Percentiles rank a stretch among this genome's conserved stretches.
phyloP scores from a whole-genome alignment of 2,888 invertebrate genomes.

The Flexamia atlantica region DNA sequence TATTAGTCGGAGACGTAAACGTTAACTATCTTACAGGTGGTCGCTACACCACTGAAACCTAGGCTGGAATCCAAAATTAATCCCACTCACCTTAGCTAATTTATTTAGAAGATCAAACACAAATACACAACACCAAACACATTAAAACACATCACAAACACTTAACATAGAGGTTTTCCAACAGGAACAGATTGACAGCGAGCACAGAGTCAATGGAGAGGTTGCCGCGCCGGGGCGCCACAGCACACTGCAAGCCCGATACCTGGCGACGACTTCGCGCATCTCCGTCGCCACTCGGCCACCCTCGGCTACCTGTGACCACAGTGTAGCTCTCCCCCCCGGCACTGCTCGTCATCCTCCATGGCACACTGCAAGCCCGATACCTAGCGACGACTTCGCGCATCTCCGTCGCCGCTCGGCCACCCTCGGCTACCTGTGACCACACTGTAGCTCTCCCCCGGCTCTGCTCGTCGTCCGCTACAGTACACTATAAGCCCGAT shows the following conservation, averaged over 20 bases:
- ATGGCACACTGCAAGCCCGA: neutral
- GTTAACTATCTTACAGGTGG: conserved; percentile 4
- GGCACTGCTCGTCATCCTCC: neutral
- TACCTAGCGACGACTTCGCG: neutral
- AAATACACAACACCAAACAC: conserved; percentile 20
- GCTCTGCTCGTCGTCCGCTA: too few relatives aligned
- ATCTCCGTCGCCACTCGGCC: neutral
- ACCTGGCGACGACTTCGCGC: conserved; percentile 1
- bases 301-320: conserved; percentile 4
- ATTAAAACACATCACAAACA: conserved; percentile 19
- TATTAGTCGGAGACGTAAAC: neutral
- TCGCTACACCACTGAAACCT: neutral
- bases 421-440: neutral
- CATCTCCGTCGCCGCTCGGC: neutral
- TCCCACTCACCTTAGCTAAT: neutral
- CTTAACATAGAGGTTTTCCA: neutral
- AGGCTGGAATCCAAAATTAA: neutral
- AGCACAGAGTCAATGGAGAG: neutral
- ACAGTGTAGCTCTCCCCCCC: neutral
- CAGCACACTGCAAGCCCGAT: conserved; percentile 20
- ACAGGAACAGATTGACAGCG: neutral
- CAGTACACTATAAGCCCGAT: conserved; percentile 7
- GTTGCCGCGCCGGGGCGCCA: conserved; percentile 31
- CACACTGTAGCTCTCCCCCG: neutral
- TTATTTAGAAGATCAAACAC: conserved; percentile 13